phyloP scores from a whole-genome alignment of 2,888 invertebrate genomes.

The Cerceris ruficornis region DNA sequence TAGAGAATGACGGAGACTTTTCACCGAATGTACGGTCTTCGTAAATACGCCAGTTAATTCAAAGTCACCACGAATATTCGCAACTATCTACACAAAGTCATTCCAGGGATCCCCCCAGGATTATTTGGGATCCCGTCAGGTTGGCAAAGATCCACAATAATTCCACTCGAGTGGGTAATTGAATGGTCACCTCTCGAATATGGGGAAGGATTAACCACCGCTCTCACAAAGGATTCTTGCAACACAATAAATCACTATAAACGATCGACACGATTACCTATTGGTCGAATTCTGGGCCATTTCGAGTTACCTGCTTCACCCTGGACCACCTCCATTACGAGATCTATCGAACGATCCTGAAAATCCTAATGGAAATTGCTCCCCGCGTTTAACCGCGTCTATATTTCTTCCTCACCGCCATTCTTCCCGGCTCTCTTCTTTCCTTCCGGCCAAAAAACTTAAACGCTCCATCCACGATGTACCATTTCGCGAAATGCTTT shows the following conservation, averaged over 20 bases:
- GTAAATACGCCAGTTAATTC: no score
- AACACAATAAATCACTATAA: slow-evolving; percentile 39
- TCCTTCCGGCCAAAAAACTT: not conserved
- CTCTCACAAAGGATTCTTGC: slow-evolving; percentile 21
- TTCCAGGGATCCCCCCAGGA: not conserved
- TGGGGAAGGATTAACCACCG: slow-evolving; percentile 35
- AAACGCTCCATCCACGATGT: not conserved
- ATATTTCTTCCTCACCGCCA: not conserved
- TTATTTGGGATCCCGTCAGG: slow-evolving; percentile 2
- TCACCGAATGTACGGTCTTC: no score
- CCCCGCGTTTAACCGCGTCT: not conserved
- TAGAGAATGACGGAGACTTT: no score
- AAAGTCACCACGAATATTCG: not conserved
- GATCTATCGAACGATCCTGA: not conserved
- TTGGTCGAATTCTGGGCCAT: slow-evolving; percentile 8
- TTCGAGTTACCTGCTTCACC: slow-evolving; percentile 21
- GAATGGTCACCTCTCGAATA: slow-evolving; percentile 34
- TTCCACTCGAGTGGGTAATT: slow-evolving; percentile 20
- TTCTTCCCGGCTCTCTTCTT: not conserved
- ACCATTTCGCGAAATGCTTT: not conserved
- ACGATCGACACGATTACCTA: slow-evolving; percentile 45
- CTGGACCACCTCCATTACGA: not conserved
- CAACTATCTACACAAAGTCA: slow-evolving; percentile 18
- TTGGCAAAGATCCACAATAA: slow-evolving; percentile 22
- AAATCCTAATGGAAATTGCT: slow-evolving; percentile 10